Conservation (phyloP, 2,797 vertebrate species). For the Lacerta viridis region DNA sequence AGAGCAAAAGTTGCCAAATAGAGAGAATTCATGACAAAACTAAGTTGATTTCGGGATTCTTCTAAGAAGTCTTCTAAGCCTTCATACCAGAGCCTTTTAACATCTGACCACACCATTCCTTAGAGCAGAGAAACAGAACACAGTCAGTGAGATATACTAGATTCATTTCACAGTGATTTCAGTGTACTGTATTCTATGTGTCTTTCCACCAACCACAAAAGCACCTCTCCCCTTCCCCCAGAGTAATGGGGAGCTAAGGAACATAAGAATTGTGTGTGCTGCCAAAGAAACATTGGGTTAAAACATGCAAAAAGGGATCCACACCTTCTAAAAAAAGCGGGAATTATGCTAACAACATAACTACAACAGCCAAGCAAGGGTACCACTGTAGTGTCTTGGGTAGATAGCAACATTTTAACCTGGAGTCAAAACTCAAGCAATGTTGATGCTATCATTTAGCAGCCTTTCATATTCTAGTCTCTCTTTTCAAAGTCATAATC, state of each 20-base stretch:
- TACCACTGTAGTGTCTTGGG: no score
- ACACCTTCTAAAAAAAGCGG: no score
- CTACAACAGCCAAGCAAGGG: no score
- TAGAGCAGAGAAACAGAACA: constrained; percentile 49
- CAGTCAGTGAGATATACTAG: constrained; percentile 16
- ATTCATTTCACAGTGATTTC: background rate
- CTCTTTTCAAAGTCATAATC: background rate
- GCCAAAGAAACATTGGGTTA: background rate
- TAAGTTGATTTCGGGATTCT: constrained; percentile 97
- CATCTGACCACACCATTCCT: constrained; percentile 99
- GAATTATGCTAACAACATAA: no score
- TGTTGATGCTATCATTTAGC: background rate
- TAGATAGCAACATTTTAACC: no score
- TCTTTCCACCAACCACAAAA: background rate
- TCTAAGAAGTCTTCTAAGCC: constrained; percentile 97
- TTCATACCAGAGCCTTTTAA: constrained; percentile 98
- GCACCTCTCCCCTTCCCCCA: background rate
- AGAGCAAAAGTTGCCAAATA: constrained; percentile 97
- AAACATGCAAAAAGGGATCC: background rate
- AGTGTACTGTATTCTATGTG: background rate
- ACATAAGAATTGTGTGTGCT: background rate
- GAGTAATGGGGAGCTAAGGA: background rate
- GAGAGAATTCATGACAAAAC: constrained; percentile 99
- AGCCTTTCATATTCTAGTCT: background rate
- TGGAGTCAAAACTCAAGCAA: no score